Conservation (phyloP, 1,140 invertebrate species). For the Tetramorium alpestre region DNA sequence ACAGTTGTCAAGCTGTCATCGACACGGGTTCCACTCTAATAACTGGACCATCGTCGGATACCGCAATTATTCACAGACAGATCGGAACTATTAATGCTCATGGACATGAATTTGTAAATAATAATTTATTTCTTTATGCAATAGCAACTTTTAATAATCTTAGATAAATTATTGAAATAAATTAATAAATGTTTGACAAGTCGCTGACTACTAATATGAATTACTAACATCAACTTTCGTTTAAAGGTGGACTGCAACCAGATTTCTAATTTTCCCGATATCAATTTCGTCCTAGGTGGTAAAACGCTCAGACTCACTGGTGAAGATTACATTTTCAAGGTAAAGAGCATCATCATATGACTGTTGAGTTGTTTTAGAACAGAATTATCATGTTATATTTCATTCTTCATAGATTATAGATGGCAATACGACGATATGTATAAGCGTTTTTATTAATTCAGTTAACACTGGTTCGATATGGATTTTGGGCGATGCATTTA, state of each 20-base stretch:
- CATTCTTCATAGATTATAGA: constrained; percentile 79
- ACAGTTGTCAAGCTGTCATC: constrained; percentile 97
- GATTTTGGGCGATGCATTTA: background rate
- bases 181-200: background rate
- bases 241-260: constrained; percentile 90
- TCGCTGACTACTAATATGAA: background rate
- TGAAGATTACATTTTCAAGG: constrained; percentile 94
- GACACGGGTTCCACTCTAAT: constrained; percentile 99
- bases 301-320: constrained; percentile 92
- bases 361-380: background rate
- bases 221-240: constrained; percentile 50
- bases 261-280: constrained; percentile 92
- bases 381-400: background rate
- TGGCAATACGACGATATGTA: background rate
- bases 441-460: too few species aligned
- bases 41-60: constrained; percentile 94
- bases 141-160: background rate
- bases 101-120: constrained; percentile 90
- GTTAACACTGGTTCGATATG: background rate
- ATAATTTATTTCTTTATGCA: background rate
- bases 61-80: constrained; percentile 93
- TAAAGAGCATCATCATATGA: constrained; percentile 85
- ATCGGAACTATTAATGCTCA: constrained; percentile 92
- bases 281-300: constrained; percentile 93
- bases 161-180: too few species aligned